Evolutionary conservation across 2,888 invertebrate genomes (phyloP).

Genomic region (Drosophila macrospina): DNA sequence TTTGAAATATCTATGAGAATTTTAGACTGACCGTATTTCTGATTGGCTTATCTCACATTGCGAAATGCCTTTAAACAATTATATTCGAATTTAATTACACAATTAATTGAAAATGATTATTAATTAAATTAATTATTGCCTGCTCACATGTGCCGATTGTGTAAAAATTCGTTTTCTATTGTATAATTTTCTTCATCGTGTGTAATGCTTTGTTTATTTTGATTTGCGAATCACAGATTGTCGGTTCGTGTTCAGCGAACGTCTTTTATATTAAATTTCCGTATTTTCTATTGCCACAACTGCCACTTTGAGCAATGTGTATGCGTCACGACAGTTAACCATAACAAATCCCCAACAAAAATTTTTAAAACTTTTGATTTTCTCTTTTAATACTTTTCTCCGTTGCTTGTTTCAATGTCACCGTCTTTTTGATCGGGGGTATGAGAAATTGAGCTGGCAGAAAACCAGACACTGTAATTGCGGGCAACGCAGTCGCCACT

Average conservation of each 20-base stretch:
- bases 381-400: constrained; percentile 30
- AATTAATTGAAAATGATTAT: no score
- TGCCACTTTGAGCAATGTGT: constrained; percentile 6
- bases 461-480: constrained; percentile 65
- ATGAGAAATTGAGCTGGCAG: constrained; percentile 30
- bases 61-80: neutral
- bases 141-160: neutral
- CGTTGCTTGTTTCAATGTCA: constrained; percentile 56
- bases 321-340: constrained; percentile 39
- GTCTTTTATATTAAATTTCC: constrained; percentile 15
- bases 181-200: constrained; percentile 11
- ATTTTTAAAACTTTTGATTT: constrained; percentile 29
- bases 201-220: constrained; percentile 16
- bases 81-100: neutral
- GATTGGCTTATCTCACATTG: neutral
- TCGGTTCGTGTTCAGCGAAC: constrained; percentile 17
- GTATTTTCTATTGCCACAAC: constrained; percentile 4
- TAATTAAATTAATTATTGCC: neutral
- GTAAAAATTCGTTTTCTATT: constrained; percentile 6
- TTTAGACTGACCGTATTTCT: neutral
- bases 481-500: constrained; percentile 41
- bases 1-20: neutral
- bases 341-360: constrained; percentile 11
- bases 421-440: constrained; percentile 25
- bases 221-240: constrained; percentile 7